Conservation (phyloP, 1,140 invertebrate species). For the Pseudomyrmex flavicornis region DNA sequence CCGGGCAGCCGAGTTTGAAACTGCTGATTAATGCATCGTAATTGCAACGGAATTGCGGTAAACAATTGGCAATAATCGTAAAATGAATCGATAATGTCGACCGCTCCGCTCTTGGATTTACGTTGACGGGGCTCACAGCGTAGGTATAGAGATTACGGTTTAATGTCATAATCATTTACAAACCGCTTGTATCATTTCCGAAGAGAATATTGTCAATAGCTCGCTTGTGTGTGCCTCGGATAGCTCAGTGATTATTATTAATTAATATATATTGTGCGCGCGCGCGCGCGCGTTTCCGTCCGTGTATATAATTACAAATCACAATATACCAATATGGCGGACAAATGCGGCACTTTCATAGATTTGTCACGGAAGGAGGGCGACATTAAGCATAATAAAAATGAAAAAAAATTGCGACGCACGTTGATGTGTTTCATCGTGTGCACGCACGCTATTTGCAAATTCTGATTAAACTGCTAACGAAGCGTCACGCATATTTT, state of each 20-base stretch:
- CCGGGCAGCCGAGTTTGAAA: background rate
- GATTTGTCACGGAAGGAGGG: background rate
- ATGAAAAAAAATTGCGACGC: background rate
- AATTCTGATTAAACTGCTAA: constrained; percentile 36
- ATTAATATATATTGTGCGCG: constrained; percentile 34
- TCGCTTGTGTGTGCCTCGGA: background rate
- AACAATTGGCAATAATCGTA: constrained; percentile 57
- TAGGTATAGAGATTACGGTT: constrained; percentile 15
- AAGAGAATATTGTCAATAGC: constrained; percentile 38
- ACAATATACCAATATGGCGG: background rate
- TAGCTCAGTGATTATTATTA: constrained; percentile 39
- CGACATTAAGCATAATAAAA: background rate
- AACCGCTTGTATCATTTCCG: constrained; percentile 53
- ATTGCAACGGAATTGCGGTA: constrained; percentile 38
- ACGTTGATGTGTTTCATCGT: constrained; percentile 5
- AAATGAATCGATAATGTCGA: constrained; percentile 55
- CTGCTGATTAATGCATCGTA: constrained; percentile 40
- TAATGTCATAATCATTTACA: constrained; percentile 45
- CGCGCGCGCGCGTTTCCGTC: background rate
- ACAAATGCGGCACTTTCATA: background rate
- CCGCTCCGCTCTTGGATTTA: constrained; percentile 25
- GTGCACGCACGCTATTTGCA: background rate
- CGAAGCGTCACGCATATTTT: constrained; percentile 29
- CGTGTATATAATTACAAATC: constrained; percentile 24
- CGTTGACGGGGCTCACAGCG: background rate